Evolutionary conservation across 2,888 invertebrate species (phyloP), one percentile per base, ranked within the genome.

Genomic region (Rhagonycha fulva): DNA sequence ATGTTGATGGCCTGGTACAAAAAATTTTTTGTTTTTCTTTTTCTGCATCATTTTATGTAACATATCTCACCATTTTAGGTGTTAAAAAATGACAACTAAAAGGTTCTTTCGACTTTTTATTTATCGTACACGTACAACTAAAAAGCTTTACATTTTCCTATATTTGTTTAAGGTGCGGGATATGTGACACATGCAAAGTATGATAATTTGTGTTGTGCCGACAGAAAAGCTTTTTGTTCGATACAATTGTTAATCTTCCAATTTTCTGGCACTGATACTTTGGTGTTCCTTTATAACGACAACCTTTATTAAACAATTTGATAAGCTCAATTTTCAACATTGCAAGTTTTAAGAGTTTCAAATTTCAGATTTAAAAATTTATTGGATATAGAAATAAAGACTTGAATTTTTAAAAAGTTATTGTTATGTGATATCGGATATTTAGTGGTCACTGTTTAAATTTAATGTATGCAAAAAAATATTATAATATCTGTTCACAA

Each of bases 21-120:
- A 76, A 68, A 68, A 32, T 68, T 63, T 67, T 71, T 71, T 24
- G 63, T 71, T 47, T 74, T 74, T 71, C 71, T 68, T 73, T 74
- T 71, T 68, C 12, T 24, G 68, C 63, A 62, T 76, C 69, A 71
- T 76, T 76, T 76, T 74, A 71, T 76, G 47, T 74, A 61, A 19
- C 62, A 71, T 76, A 76, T 76, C 74, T 76, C 71, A 71, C 71
- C 47, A 71, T 76, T 76, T 68, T 70, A 61, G 32, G 70, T 73
- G 71, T 76, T 76, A 73, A 47, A 67, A 76, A 61, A 69, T 62
- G 70, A 68, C 72, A 76, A 70, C 72, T 70, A 62, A 24, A 69
- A 66, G 63, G 26, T 26, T 24, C 26, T 66, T 47, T 47, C 47
- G 47, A 47, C 47, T 47, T 47, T 47, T 47, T 47, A 47, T 47